Evolutionary conservation across 2,113 vertebrate species (phyloP).

Genomic region (Pteropus alecto): DNA sequence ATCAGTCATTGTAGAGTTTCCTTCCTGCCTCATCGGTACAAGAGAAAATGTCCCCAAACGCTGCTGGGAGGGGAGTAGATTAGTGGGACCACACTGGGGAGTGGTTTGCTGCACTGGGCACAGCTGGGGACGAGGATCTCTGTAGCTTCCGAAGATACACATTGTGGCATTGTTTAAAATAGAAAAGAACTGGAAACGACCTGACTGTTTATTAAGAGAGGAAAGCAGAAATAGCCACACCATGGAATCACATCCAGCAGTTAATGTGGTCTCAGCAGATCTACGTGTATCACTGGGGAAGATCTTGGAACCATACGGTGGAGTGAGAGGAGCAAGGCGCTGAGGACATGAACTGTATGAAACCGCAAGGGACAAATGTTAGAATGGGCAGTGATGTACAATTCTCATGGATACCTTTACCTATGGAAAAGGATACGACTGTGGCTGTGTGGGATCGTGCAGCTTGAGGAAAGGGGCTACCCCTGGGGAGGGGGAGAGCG

Average conservation of each 20-base stretch:
- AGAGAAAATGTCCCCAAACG: neutral
- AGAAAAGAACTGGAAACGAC: neutral
- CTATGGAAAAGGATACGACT: too few species aligned
- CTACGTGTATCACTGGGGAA: fast-evolving
- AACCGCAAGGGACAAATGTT: neutral
- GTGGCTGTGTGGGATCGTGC: fast-evolving
- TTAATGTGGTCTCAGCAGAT: too few species aligned
- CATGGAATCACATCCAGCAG: fast-evolving
- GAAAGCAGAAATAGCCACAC: neutral
- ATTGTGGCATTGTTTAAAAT: neutral
- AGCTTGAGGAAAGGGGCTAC: neutral
- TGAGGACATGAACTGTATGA: fast-evolving
- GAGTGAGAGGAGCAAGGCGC: too few species aligned
- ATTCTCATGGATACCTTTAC: fast-evolving
- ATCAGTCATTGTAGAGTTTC: fast-evolving
- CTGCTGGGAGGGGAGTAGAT: too few species aligned
- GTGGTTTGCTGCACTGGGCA: fast-evolving
- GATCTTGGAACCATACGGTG: fast-evolving
- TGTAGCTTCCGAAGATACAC: neutral
- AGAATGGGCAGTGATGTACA: fast-evolving
- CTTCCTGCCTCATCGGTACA: neutral
- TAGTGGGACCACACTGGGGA: neutral
- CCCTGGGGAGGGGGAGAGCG: too few species aligned
- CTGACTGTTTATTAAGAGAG: neutral
- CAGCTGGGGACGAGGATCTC: neutral